Conservation (phyloP, 2,113 vertebrate species). For the Narcine bancroftii region DNA sequence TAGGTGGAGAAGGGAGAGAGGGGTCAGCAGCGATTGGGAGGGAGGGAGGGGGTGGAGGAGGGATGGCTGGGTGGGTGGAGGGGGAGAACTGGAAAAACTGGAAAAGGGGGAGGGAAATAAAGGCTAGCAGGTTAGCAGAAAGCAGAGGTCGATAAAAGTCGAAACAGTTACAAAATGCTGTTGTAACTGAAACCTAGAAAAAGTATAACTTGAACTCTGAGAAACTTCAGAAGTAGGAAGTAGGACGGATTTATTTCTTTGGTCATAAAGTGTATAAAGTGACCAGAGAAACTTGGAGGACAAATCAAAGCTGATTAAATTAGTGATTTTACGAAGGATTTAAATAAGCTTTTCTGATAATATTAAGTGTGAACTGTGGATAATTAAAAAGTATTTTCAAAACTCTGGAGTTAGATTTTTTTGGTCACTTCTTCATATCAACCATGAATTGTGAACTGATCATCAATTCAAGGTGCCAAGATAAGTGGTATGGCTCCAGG, state of each 20-base stretch:
- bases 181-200: too few relatives aligned
- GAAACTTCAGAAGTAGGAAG: too few relatives aligned
- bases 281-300: background rate
- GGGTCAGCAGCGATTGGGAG: too few relatives aligned
- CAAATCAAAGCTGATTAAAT: background rate
- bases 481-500: background rate
- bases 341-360: background rate
- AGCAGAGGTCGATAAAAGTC: too few relatives aligned
- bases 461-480: background rate
- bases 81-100: too few relatives aligned
- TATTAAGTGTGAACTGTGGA: background rate
- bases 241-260: too few relatives aligned
- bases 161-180: background rate
- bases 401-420: background rate
- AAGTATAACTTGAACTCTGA: background rate
- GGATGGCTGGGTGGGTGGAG: too few relatives aligned
- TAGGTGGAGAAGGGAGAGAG: too few relatives aligned
- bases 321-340: background rate
- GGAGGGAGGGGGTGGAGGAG: too few relatives aligned
- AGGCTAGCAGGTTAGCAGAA: too few relatives aligned
- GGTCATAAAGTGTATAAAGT: too few relatives aligned
- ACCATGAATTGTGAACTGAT: background rate
- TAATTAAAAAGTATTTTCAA: background rate
- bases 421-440: background rate
- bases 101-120: too few relatives aligned